Evolutionary conservation across 2,888 invertebrate species (phyloP).

Genomic region (Molorchus minor): DNA sequence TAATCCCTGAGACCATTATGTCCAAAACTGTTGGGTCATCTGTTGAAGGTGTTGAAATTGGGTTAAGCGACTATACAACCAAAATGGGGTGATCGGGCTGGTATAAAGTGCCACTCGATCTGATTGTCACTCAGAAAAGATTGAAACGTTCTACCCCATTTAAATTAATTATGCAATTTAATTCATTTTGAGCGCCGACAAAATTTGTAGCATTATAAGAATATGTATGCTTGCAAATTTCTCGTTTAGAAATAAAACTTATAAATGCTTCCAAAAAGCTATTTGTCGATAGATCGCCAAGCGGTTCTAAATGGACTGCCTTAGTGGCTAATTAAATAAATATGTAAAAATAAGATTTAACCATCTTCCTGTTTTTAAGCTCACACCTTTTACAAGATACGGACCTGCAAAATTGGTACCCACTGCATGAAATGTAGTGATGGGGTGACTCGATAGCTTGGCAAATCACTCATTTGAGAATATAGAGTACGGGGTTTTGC

Average conservation of each 20-base stretch:
- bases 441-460: too few relatives aligned
- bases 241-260: neutral
- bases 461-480: too few relatives aligned
- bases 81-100: too few relatives aligned
- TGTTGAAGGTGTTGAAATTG: conserved; percentile 3
- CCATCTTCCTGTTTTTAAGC: neutral
- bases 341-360: conserved; percentile 6
- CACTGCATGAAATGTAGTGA: neutral
- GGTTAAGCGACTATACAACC: neutral
- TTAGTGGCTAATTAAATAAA: neutral
- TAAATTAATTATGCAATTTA: neutral
- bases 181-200: neutral
- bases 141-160: neutral
- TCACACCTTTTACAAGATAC: neutral
- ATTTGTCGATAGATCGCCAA: neutral
- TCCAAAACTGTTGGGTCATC: neutral
- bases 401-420: conserved; percentile 7
- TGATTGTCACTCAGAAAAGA: too few relatives aligned
- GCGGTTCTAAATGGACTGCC: neutral
- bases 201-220: conserved; percentile 1
- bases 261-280: conserved; percentile 1
- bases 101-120: too few relatives aligned
- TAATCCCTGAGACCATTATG: neutral
- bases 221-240: neutral
- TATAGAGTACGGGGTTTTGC: neutral